Evolutionary conservation across 2,797 vertebrate genomes (phyloP).

Genomic region (Saguinus oedipus): DNA sequence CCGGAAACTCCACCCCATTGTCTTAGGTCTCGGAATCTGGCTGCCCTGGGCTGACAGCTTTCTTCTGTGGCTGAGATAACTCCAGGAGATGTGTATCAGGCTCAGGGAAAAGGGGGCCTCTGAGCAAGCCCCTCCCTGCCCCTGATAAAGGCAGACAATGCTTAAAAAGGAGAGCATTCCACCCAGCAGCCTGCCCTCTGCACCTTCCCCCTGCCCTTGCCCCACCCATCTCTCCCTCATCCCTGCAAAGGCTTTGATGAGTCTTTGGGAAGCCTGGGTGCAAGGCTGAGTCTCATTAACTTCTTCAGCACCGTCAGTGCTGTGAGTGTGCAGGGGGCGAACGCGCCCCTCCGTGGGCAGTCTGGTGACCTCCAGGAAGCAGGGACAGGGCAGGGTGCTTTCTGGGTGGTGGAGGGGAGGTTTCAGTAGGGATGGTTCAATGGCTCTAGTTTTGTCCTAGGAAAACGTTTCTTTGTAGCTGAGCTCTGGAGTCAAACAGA

Average conservation of each 20-base stretch:
- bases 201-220: not conserved
- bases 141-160: not conserved
- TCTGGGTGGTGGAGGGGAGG: fast-evolving
- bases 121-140: not conserved
- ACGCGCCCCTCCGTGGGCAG: not conserved
- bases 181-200: not conserved
- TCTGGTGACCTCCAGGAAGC: not conserved
- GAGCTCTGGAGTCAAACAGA: not conserved
- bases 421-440: not conserved
- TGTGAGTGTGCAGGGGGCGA: not conserved
- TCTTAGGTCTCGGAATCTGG: slow-evolving; percentile 34
- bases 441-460: not conserved
- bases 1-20: slow-evolving; percentile 63
- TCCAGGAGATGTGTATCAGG: slow-evolving; percentile 29
- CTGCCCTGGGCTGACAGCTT: slow-evolving; percentile 19
- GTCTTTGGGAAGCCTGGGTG: not conserved
- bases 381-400: not conserved
- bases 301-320: not conserved
- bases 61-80: slow-evolving; percentile 54
- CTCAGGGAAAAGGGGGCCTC: slow-evolving; percentile 40
- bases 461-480: not conserved
- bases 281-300: not conserved
- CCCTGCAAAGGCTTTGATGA: not conserved
- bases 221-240: fast-evolving
- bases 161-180: not conserved